Evolutionary conservation across 2,797 vertebrate genomes (phyloP).

Genomic region (Chiroxiphia lanceolata): DNA sequence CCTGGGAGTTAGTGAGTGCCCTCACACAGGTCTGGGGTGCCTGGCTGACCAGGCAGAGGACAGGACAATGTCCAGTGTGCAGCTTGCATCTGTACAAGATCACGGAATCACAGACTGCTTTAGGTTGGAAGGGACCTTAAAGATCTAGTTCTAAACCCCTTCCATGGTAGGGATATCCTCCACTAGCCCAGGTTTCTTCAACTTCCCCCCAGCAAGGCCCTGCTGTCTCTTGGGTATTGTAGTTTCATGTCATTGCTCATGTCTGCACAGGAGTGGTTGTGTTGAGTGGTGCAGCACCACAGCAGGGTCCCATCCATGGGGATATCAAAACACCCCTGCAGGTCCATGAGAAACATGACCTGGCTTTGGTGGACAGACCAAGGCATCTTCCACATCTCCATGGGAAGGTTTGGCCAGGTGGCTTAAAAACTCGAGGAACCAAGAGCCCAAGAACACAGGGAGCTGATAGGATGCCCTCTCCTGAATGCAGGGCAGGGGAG

Average conservation of each 20-base stretch:
- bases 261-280: background rate
- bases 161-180: background rate
- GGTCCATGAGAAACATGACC: background rate
- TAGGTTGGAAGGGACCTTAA: background rate
- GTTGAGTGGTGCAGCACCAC: background rate
- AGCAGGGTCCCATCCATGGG: background rate
- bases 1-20: background rate
- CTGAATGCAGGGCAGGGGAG: background rate
- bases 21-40: background rate
- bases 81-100: background rate
- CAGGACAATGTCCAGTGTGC: background rate
- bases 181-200: background rate
- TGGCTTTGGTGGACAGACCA: background rate
- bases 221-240: background rate
- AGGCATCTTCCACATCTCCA: background rate
- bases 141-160: background rate
- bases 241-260: background rate
- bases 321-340: background rate
- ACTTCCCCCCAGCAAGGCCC: background rate
- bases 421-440: background rate
- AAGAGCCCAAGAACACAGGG: background rate
- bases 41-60: background rate
- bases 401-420: background rate
- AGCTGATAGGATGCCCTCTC: background rate
- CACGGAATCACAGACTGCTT: background rate